Evolutionary conservation across 2,113 vertebrate genomes (phyloP).

Genomic region (Sardina pilchardus): DNA sequence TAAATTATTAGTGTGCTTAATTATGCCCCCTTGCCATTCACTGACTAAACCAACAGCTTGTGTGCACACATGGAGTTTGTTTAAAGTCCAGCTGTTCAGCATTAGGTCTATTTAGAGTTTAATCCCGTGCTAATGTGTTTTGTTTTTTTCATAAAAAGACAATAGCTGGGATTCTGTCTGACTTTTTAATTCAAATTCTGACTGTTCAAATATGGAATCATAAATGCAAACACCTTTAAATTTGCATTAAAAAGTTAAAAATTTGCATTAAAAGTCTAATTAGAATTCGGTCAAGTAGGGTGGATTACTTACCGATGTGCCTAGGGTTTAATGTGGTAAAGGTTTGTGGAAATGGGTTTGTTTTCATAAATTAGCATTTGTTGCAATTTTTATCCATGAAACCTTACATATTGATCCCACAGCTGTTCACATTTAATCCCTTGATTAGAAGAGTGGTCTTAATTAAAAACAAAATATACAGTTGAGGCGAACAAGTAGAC

Average conservation of each 20-base stretch:
- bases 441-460: too few species aligned
- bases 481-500: too few species aligned
- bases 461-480: too few species aligned
- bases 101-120: neutral
- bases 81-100: neutral
- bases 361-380: neutral
- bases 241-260: neutral
- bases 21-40: neutral
- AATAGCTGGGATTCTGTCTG: neutral
- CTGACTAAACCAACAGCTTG: neutral
- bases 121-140: neutral
- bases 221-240: neutral
- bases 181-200: neutral
- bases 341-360: neutral
- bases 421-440: too few species aligned
- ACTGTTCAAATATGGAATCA: neutral
- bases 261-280: neutral
- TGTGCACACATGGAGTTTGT: neutral
- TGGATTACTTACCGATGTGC: neutral
- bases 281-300: too few species aligned
- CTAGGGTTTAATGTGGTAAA: neutral
- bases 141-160: neutral
- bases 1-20: neutral
- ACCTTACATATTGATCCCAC: too few species aligned
- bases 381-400: too few species aligned